Evolutionary conservation across 64 coral and sea anemone genomes (phyloP), one percentile per base, ranked within the genome.

Genomic region (Montipora cactus): DNA sequence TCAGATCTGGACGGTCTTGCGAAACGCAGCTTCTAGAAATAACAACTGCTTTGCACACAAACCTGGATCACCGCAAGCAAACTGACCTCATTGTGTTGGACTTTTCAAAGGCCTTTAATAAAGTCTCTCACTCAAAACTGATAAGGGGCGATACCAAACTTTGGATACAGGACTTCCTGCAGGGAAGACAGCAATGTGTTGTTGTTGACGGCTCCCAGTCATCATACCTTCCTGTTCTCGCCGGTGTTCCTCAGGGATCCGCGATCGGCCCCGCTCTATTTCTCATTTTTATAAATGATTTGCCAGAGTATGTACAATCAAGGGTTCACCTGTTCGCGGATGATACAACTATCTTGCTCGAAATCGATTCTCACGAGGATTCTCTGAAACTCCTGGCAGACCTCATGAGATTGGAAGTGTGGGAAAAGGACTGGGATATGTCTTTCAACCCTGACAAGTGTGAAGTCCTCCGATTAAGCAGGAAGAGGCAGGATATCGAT

Each of bases 201-300:
- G 79, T 74, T 70, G 90, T 92, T 44, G 79, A 85, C 44, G 90
- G 80, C 58, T 6, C 44, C 47, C 45, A 92, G 67, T 92, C 90
- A 73, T 83, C 11, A 20, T 84, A 92, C 19, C 81, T 86, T 14
- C 79, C 70, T 75, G 81, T 85, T 11, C 51, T 74, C 21, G 44
- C 22, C 55, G 48, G 75, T 16, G 88, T 79, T 16, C 74, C 88
- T 51, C 19, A 79, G 74, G 74, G 50, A 18, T 90, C 88, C 14
- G 74, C 77, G 0, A 90, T 90, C 79, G 88, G 88, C 7, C 88
- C 73, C 13, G 88, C 73, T 14, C 58, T 62, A 64, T 64, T 15
- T 58, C 51, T 82, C 8, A 71, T 81, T 19, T 90, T 1, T 50
- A 49, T 82, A 11, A 91, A 82, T 78, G 78, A 81, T 44, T 53